Evolutionary conservation across 2,113 vertebrate genomes (phyloP).

Genomic region (Synodontis membranacea): DNA sequence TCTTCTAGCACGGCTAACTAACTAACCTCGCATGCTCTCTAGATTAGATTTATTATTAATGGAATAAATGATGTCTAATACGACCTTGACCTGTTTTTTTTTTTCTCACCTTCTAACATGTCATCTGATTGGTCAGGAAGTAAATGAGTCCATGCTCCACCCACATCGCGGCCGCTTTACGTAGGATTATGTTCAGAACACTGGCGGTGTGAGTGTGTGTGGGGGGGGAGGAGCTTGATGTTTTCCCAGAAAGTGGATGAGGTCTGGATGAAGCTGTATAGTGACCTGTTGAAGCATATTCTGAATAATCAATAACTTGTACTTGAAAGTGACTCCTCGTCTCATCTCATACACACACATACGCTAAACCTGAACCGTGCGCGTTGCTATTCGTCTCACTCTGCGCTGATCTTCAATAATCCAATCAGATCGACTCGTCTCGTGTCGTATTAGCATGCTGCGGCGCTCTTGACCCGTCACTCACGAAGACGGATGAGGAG

Average conservation of each 20-base stretch:
- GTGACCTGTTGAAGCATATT: background rate
- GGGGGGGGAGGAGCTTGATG: too few species aligned
- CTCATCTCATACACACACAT: slow-evolving; percentile 19
- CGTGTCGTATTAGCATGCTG: slow-evolving; percentile 36
- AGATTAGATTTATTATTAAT: background rate
- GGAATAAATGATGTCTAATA: background rate
- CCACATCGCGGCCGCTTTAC: background rate
- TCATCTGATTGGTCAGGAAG: background rate
- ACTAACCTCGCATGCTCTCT: background rate
- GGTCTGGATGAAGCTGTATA: background rate
- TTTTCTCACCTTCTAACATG: background rate
- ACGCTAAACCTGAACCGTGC: background rate
- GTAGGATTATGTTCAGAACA: background rate
- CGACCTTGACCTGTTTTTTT: background rate
- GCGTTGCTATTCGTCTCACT: slow-evolving; percentile 28
- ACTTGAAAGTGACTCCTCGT: slow-evolving; percentile 39
- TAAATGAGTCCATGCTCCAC: background rate
- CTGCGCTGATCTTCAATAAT: slow-evolving; percentile 35
- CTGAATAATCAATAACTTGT: slow-evolving; percentile 10
- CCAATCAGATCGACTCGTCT: slow-evolving; percentile 29
- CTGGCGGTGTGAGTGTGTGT: too few species aligned
- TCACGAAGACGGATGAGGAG: slow-evolving; percentile 42
- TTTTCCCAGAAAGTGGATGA: background rate
- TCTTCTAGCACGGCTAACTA: background rate
- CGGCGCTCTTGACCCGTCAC: background rate